Conservation (phyloP, 2,888 invertebrate genomes). For the Drosophila ezoana region DNA sequence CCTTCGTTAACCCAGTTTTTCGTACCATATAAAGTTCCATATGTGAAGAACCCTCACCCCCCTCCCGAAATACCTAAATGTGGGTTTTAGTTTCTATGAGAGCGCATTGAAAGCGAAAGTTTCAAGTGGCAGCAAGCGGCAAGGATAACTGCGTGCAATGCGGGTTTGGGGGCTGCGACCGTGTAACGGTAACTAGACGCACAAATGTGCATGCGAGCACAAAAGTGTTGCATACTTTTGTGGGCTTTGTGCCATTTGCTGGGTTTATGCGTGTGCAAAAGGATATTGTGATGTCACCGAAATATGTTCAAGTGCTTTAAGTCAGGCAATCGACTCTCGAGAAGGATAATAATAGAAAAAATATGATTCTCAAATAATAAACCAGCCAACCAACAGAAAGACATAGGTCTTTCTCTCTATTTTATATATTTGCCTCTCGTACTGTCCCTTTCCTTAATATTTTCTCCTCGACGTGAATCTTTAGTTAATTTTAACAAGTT, state of each 20-base stretch:
- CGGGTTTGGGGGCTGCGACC: neutral
- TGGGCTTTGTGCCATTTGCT: constrained; percentile 1
- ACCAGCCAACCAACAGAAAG: no score
- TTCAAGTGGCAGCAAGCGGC: constrained; percentile 42
- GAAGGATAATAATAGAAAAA: neutral
- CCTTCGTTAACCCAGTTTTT: constrained; percentile 65
- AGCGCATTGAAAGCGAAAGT: constrained; percentile 58
- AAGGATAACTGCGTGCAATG: neutral
- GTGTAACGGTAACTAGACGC: constrained; percentile 34
- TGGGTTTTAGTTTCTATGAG: constrained; percentile 40
- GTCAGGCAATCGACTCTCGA: neutral
- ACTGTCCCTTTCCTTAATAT: no score
- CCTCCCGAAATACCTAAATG: constrained; percentile 1
- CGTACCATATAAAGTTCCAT: constrained; percentile 11
- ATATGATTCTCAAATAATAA: no score
- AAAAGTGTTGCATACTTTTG: constrained; percentile 53
- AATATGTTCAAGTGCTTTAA: neutral
- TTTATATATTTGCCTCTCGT: no score
- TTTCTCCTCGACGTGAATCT: no score
- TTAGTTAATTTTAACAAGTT: no score
- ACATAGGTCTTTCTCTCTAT: no score
- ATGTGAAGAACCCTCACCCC: constrained; percentile 6
- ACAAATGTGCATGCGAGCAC: constrained; percentile 34
- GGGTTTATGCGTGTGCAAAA: constrained; percentile 9
- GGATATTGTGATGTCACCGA: constrained; percentile 3